Conservation (phyloP, 2,888 invertebrate genomes). For the Melanophora roralis region DNA sequence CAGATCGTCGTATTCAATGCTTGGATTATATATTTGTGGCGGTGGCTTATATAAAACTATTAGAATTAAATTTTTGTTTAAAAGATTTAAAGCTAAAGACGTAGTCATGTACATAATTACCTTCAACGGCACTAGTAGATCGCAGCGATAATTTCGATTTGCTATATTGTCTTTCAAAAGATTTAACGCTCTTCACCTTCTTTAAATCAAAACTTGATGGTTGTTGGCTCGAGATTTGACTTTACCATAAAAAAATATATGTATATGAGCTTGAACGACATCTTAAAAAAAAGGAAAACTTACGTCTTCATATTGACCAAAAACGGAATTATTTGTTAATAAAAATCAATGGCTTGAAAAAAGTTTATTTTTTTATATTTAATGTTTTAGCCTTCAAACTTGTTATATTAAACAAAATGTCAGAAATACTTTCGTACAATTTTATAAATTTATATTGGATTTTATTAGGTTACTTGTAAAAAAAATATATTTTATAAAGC, state of each 20-base stretch:
- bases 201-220: not conserved
- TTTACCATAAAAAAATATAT: not conserved
- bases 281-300: slow-evolving; percentile 6
- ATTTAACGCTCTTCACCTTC: slow-evolving; percentile 15
- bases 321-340: no score
- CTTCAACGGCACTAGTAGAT: not conserved
- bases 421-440: not conserved
- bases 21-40: slow-evolving; percentile 57
- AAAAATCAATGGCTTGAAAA: no score
- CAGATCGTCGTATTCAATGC: slow-evolving; percentile 73
- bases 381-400: not conserved
- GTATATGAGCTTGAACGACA: not conserved
- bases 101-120: not conserved
- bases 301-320: slow-evolving; percentile 23
- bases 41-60: not conserved
- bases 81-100: no score
- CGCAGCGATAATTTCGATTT: not conserved
- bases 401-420: not conserved
- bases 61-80: not conserved
- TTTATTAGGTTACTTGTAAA: no score
- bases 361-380: not conserved
- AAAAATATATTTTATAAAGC: no score
- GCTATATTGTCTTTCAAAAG: not conserved
- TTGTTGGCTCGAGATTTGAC: not conserved
- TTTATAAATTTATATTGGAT: no score